Evolutionary conservation across 2,113 vertebrate species (phyloP), one percentile per base, ranked within the genome.

Genomic region (Lipotes vexillifer): DNA sequence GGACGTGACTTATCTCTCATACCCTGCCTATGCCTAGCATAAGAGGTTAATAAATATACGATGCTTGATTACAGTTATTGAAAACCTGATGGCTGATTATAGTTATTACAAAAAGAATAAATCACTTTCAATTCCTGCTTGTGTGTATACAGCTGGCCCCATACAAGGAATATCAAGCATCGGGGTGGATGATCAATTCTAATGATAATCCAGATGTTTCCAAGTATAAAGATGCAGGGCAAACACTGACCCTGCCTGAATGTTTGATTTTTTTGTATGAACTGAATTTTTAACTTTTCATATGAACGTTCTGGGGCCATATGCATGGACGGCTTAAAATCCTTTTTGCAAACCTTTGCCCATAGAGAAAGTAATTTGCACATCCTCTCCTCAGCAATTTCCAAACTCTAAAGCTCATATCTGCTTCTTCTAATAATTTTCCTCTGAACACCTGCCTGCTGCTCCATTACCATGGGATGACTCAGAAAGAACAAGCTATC

Each of bases 191-290:
- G 69, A 95, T 82, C 95, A 97, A 96, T 90, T 90, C 93, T 74
- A 57, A 14, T 15, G 80, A 90, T 80, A 75, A 57, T 68, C 90
- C 97, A 96, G 96, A 72, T 95, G 93, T 97, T 97, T 90, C 92
- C 74, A 84, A 74, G 93, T 66, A 90, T 66, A 96, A 96, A 94
- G 41, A 87, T 15, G 4, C 5, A 36, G n/a, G 18, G 75, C 33
- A 66, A 91, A 83, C 82, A 74, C 14, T 1, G 23, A 31, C 0
- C 2, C 44, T 21, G 68, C 2, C 44, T 21, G 68, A 65, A 46
- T 75, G 33, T 61, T 21, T 65, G 49, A 65, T 83, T 97, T 72
- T 77, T 80, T 85, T 61, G 15, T 38, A 25, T 10, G 63, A 92
- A 55, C 38, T 25, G 68, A 46, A 74, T 75, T n/a, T 68, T 31